Evolutionary conservation across 2,888 invertebrate species (phyloP).

Genomic region (Tholera decimalis): DNA sequence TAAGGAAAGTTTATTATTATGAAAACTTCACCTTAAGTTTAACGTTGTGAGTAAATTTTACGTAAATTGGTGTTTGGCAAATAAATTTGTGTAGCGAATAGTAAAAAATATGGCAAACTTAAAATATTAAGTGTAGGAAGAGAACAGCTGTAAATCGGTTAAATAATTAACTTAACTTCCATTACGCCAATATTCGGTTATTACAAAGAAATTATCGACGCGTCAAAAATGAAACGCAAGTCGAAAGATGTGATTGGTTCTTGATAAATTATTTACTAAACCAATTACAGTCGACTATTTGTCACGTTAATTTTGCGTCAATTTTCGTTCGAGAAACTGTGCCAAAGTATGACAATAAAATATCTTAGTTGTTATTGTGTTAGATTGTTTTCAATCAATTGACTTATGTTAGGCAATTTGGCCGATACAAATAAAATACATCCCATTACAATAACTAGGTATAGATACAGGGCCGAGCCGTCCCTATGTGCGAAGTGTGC

Average conservation of each 20-base stretch:
- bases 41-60: background rate
- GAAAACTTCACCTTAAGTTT: constrained; percentile 17
- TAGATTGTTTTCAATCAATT: too few relatives aligned
- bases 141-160: too few relatives aligned
- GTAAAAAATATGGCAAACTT: background rate
- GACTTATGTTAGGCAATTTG: too few relatives aligned
- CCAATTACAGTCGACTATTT: background rate
- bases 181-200: background rate
- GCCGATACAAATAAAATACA: too few relatives aligned
- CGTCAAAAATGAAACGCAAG: background rate
- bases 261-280: background rate
- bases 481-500: too few relatives aligned
- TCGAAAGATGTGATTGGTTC: background rate
- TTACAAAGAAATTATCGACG: background rate
- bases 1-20: constrained; percentile 2
- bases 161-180: too few relatives aligned
- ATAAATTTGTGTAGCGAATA: background rate
- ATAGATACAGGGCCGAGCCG: too few relatives aligned
- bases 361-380: too few relatives aligned
- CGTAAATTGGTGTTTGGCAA: background rate
- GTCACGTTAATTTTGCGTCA: background rate
- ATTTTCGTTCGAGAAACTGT: background rate
- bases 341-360: background rate
- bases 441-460: too few relatives aligned
- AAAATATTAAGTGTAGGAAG: background rate